Percentiles rank a stretch among this genome's conserved stretches.
These are phyloP conservation scores for Mechanitis messenoides DNA, from an alignment of 2,888 invertebrate genomes.

Conservation along the genomic window DNA sequence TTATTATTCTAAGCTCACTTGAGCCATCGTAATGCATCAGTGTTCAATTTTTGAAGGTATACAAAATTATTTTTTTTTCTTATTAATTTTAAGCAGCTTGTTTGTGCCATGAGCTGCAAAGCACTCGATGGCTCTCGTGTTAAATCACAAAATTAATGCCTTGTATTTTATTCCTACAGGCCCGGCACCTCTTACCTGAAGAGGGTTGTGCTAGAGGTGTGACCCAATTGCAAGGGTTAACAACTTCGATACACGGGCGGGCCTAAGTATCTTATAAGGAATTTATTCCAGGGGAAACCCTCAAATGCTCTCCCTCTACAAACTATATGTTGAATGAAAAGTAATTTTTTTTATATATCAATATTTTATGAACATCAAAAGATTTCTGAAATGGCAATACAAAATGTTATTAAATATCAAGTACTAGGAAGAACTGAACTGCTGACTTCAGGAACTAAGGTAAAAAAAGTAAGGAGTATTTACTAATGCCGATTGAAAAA, in stretches of 20 bases:
- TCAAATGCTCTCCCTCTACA: conserved; percentile 52
- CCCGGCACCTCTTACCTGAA: conserved; percentile 78
- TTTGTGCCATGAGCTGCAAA: conserved; percentile 66
- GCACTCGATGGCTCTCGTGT: conserved; percentile 73
- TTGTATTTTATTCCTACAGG: conserved; percentile 78
- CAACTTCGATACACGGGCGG: conserved; percentile 77
- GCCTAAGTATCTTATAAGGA: conserved; percentile 74
- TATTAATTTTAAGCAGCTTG: conserved; percentile 40
- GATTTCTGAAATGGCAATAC: conserved; percentile 49
- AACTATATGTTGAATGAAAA: conserved; percentile 47
- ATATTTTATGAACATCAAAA: conserved; percentile 48
- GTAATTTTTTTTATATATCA: conserved; percentile 33
- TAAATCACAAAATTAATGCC: conserved; percentile 70
- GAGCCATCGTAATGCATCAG: conserved; percentile 71
- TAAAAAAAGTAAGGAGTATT: conserved; percentile 30
- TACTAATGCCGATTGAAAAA: conserved; percentile 12
- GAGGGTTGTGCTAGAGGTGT: conserved; percentile 78
- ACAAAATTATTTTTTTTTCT: conserved; percentile 29
- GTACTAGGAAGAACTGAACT: conserved; percentile 30
- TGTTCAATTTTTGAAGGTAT: conserved; percentile 61
- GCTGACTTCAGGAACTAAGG: conserved; percentile 32
- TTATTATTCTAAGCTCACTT: conserved; percentile 60
- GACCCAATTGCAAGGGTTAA: conserved; percentile 76
- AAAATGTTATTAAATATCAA: conserved; percentile 30
- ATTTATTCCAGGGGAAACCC: conserved; percentile 71